Evolutionary conservation across 2,797 vertebrate species (phyloP).

Genomic region (Phaenicophaeus curvirostris): DNA sequence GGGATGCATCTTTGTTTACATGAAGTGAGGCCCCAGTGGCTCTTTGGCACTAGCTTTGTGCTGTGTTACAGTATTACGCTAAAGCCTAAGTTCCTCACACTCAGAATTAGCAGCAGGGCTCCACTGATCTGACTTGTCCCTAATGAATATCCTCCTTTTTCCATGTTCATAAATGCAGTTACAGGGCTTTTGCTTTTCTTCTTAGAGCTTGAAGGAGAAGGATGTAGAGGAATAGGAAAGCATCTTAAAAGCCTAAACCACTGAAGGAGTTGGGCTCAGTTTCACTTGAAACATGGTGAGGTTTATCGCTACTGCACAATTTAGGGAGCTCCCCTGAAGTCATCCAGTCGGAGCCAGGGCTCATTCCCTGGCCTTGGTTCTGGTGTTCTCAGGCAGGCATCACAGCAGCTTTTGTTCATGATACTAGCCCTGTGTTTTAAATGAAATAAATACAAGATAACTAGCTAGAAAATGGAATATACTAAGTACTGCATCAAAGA

Average conservation of each 20-base stretch:
- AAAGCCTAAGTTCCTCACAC: not conserved
- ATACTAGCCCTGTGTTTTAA: not conserved
- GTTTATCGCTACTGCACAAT: not conserved
- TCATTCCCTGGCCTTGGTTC: not conserved
- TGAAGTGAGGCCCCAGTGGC: fast-evolving
- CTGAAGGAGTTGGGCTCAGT: not conserved
- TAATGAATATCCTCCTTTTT: not conserved
- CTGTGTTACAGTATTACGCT: fast-evolving
- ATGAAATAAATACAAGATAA: not conserved
- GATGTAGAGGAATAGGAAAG: not conserved
- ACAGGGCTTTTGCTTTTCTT: not conserved
- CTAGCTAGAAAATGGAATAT: not conserved
- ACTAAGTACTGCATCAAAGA: not conserved
- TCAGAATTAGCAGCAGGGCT: not conserved
- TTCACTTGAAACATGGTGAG: not conserved
- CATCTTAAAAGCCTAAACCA: not conserved
- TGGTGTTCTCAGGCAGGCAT: not conserved
- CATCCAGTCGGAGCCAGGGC: not conserved
- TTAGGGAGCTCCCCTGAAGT: not conserved
- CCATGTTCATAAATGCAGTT: not conserved
- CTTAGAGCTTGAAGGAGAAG: not conserved
- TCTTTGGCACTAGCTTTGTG: not conserved
- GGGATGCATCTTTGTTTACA: not conserved
- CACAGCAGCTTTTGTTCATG: not conserved
- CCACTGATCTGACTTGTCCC: not conserved